A percentile compares a stretch with the other conserved stretches of the same genome.
phyloP scores from a whole-genome alignment of 2,797 vertebrate genomes.

The Podargus strigoides region DNA sequence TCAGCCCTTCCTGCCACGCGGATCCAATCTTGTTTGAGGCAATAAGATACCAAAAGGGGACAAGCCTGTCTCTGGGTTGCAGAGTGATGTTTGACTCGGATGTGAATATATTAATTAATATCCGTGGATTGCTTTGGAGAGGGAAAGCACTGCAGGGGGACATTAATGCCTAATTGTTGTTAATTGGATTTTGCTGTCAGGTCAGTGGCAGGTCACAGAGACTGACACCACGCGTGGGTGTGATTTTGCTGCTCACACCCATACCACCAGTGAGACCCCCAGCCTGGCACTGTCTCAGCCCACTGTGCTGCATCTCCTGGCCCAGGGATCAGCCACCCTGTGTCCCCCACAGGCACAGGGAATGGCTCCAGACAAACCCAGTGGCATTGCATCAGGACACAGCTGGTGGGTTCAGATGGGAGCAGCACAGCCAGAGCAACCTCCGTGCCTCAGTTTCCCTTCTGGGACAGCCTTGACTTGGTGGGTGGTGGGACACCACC shows the following conservation, averaged over 20 bases:
- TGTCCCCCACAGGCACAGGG: background rate
- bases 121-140: background rate
- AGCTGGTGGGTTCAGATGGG: background rate
- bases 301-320: background rate
- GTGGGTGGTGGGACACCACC: background rate
- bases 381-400: background rate
- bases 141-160: background rate
- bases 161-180: constrained; percentile 34
- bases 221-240: fast-evolving
- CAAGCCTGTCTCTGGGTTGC: background rate
- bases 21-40: background rate
- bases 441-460: background rate
- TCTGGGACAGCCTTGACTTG: background rate
- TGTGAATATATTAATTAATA: constrained; percentile 5
- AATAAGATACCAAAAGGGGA: background rate
- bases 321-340: background rate
- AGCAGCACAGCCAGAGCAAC: background rate
- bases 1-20: background rate
- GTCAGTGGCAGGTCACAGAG: background rate
- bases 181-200: constrained; percentile 9
- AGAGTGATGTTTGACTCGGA: background rate
- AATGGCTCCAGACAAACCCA: background rate
- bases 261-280: background rate
- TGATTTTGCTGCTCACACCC: background rate
- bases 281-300: background rate